A percentile compares a stretch with the other conserved stretches of the same genome.
Evolutionary conservation across 64 coral and sea anemone species (phyloP).

Genomic region (Montipora cactus): DNA sequence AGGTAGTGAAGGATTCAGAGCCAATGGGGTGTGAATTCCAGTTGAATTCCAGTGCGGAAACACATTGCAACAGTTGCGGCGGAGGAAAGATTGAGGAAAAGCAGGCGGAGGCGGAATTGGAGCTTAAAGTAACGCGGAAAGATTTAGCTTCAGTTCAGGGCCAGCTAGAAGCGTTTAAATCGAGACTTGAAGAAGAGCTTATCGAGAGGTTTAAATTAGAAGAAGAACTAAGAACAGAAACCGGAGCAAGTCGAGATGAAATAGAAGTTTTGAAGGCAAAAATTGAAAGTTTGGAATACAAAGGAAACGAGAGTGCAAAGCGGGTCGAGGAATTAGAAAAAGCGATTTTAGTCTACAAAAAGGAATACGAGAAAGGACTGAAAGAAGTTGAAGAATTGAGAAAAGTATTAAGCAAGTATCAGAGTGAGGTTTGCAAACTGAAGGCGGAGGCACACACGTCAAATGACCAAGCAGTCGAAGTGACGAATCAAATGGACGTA

Average conservation of each 20-base stretch:
- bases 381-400: conserved; percentile 61
- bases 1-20: neutral
- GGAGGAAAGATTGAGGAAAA: neutral
- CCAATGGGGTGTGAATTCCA: neutral
- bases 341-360: conserved; percentile 25
- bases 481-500: conserved; percentile 56
- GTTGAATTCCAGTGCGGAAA: neutral
- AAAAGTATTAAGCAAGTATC: conserved; percentile 53
- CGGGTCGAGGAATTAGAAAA: conserved; percentile 47
- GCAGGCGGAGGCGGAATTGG: conserved; percentile 53
- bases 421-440: conserved; percentile 48
- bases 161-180: conserved; percentile 69
- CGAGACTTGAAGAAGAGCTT: conserved; percentile 64
- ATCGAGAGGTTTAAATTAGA: conserved; percentile 74
- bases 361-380: conserved; percentile 35
- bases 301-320: conserved; percentile 21
- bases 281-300: conserved; percentile 55
- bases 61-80: conserved; percentile 39
- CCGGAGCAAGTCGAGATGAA: conserved; percentile 34
- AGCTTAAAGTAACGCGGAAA: conserved; percentile 51
- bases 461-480: conserved; percentile 68
- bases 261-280: conserved; percentile 47
- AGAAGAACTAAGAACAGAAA: conserved; percentile 52
- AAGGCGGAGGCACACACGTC: conserved; percentile 42
- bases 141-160: conserved; percentile 27